Evolutionary conservation across 2,888 invertebrate species (phyloP), one percentile per base, ranked within the genome.

Genomic region (Catocala nupta): DNA sequence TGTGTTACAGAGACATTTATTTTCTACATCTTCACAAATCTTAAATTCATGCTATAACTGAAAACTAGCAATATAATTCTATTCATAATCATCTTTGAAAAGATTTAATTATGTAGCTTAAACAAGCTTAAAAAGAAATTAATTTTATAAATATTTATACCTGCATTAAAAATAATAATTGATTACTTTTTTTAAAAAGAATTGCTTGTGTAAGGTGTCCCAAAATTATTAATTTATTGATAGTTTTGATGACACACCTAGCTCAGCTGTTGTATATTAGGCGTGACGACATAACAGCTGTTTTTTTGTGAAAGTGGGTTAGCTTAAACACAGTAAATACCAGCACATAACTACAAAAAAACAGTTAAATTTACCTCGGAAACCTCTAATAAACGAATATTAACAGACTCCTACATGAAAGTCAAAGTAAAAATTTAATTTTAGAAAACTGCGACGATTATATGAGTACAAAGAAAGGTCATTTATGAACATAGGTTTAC

Each of bases 251-350:
- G 68, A 53, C 65, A 78, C 47, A 67, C 59, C 51, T 48, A 59
- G 76, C 79, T 84, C 87, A 90, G 90, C 90, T 90, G 90, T 86
- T 86, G 64, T 65, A 70, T 66, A 73, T 71, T 75, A 85, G 81
- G 81, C 80, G 85, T 91, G 89, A 90, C 90, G 88, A 86, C 82
- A 77, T 83, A 89, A 90, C 92, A 92, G 91, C 92, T 92, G 92
- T 84, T 88, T 88, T 75, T 81, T 77, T 69, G 76, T 80, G 88
- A 92, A 91, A 91, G 90, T 90, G 83, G 90, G 84, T 79, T 82
- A 81, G 12, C 65, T 62, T 61, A 73, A 78, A 76, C 68, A 65
- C 69, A 57, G 39, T 66, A 71, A 62, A 60, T 65, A 76, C 47
- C 33, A 36, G 34, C 13, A 7, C n/a, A 16, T 51, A 55, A 60